These are phyloP conservation scores for Hetaerina titia DNA, from an alignment of 2,888 invertebrate species.

Conservation along the genomic window DNA sequence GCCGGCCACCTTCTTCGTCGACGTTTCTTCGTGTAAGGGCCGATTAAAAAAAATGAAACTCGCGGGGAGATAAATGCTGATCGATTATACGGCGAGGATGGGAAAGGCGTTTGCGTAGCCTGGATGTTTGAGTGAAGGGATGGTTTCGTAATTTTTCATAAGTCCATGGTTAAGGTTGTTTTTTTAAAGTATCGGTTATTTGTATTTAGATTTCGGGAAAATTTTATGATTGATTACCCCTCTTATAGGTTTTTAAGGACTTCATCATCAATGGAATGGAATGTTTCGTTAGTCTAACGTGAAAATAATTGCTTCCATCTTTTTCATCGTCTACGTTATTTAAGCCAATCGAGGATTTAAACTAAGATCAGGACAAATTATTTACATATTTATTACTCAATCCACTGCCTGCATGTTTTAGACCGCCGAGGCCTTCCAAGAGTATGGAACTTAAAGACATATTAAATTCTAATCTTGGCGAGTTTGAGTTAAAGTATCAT, in stretches of 20 bases:
- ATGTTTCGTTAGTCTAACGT: neutral
- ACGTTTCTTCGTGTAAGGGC: neutral
- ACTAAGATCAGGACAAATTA: neutral
- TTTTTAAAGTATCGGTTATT: neutral
- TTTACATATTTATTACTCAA: neutral
- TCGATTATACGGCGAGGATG: slow-evolving; percentile 29
- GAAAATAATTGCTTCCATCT: neutral
- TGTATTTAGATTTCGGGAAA: neutral
- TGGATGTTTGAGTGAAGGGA: slow-evolving; percentile 38
- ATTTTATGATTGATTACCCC: slow-evolving; percentile 13
- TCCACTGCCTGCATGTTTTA: neutral
- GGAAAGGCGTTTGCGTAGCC: slow-evolving; percentile 15
- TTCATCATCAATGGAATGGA: neutral
- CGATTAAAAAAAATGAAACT: slow-evolving; percentile 27
- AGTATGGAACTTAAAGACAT: too few relatives aligned
- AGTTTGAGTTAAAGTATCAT: too few relatives aligned
- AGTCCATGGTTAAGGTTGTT: neutral
- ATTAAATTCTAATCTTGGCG: too few relatives aligned
- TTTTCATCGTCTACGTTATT: neutral
- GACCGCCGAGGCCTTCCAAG: neutral
- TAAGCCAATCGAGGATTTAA: neutral
- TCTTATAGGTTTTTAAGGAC: neutral
- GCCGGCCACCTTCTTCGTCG: neutral
- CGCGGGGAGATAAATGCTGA: slow-evolving; percentile 27
- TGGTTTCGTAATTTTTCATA: slow-evolving; percentile 31